A percentile compares a stretch with the other conserved stretches of the same genome.
These are phyloP conservation scores for Alouatta caraya DNA, from an alignment of 2,797 vertebrate species.

Conservation along the genomic window DNA sequence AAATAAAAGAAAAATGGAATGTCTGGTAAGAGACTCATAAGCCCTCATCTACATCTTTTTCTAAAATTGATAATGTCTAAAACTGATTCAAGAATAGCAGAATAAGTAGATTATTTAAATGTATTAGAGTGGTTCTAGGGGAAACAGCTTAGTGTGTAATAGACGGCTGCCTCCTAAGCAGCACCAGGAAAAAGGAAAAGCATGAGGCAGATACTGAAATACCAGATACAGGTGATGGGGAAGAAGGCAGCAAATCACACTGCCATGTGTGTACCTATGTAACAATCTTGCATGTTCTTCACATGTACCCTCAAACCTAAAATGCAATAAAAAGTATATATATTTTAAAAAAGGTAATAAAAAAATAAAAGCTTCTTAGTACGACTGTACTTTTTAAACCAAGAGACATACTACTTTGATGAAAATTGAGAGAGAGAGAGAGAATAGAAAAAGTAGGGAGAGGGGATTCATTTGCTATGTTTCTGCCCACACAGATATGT, in stretches of 20 bases:
- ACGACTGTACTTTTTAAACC: not conserved
- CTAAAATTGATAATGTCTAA: not conserved
- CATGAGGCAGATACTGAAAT: not conserved
- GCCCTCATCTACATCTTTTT: not conserved
- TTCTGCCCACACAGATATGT: not conserved
- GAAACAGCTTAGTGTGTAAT: not conserved
- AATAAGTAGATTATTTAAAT: slow-evolving; percentile 5
- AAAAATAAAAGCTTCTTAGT: not conserved
- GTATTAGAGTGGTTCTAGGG: not conserved
- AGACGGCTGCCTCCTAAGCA: not conserved
- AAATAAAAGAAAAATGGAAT: not conserved
- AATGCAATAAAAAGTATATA: no score
- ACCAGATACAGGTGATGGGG: no score
- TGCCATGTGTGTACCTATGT: no score
- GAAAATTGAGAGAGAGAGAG: not conserved
- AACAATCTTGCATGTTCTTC: no score
- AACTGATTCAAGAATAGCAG: not conserved
- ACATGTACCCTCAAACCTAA: no score
- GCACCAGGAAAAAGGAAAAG: not conserved
- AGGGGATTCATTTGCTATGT: not conserved
- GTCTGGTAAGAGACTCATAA: not conserved
- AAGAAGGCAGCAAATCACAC: no score
- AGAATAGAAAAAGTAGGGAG: not conserved
- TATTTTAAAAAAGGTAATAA: no score
- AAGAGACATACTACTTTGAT: not conserved